Evolutionary conservation across 1,140 invertebrate species (phyloP).

Genomic region (Drepana arcuata): DNA sequence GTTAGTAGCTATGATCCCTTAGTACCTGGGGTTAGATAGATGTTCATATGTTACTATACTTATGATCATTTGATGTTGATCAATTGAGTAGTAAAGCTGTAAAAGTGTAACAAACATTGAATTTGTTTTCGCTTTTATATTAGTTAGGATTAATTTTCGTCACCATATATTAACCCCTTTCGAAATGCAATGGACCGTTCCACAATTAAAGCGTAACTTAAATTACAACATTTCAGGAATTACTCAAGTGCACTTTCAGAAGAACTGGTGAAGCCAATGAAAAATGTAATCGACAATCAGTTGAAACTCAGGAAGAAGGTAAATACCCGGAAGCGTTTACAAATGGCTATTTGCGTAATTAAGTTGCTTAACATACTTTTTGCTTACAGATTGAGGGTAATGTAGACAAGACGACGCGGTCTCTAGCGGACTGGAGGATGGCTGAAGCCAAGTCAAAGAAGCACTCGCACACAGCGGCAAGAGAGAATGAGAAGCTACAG

Average conservation of each 20-base stretch:
- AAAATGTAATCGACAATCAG: constrained; percentile 79
- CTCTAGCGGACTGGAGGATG: constrained; percentile 86
- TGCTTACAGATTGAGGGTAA: constrained; percentile 79
- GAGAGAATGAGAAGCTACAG: constrained; percentile 92
- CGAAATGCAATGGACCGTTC: constrained; percentile 4
- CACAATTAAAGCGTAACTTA: constrained; percentile 3
- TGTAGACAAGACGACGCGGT: constrained; percentile 89
- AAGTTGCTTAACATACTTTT: too few relatives aligned
- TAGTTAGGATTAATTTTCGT: too few relatives aligned
- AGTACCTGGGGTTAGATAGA: too few relatives aligned
- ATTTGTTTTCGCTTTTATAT: too few relatives aligned
- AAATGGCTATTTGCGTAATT: too few relatives aligned
- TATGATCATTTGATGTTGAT: too few relatives aligned
- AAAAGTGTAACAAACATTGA: too few relatives aligned
- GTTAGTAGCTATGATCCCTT: too few relatives aligned
- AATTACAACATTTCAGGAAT: constrained; percentile 68
- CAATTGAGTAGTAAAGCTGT: too few relatives aligned
- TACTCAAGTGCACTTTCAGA: constrained; percentile 85
- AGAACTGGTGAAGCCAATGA: constrained; percentile 92
- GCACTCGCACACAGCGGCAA: constrained; percentile 84
- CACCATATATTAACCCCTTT: too few relatives aligned
- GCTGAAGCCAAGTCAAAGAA: constrained; percentile 91
- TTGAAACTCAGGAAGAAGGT: constrained; percentile 82
- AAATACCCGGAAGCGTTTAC: too few relatives aligned
- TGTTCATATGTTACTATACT: too few relatives aligned